These are phyloP conservation scores for Arizona elegans DNA, from an alignment of 2,113 vertebrate genomes.

Conservation along the genomic window DNA sequence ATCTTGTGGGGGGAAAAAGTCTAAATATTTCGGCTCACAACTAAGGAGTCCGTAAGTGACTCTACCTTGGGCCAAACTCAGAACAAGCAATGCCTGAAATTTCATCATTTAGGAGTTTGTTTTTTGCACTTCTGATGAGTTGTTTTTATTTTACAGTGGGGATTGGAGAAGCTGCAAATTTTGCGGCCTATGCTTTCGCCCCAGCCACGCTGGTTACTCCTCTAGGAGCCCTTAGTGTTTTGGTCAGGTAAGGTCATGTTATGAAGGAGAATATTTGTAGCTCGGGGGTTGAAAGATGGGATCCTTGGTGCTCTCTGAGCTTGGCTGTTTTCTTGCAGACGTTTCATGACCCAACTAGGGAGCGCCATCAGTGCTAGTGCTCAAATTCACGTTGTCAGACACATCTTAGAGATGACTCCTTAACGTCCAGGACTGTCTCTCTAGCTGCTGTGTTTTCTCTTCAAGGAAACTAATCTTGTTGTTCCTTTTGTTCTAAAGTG, in stretches of 20 bases:
- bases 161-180: conserved; percentile 81
- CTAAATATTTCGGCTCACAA: not conserved
- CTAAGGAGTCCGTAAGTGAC: not conserved
- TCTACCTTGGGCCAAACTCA: not conserved
- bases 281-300: not conserved
- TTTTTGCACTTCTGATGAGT: not conserved
- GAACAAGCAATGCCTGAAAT: not conserved
- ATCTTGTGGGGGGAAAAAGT: not conserved
- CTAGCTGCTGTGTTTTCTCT: not conserved
- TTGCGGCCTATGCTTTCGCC: conserved; percentile 83
- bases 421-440: not conserved
- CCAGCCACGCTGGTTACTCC: conserved; percentile 84
- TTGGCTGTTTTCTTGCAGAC: not conserved
- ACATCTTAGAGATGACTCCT: not conserved
- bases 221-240: conserved; percentile 80
- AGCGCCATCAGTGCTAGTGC: not conserved
- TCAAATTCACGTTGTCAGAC: conserved; percentile 18
- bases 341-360: no score
- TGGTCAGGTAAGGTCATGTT: conserved; percentile 72
- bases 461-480: not conserved
- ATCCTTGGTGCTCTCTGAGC: not conserved
- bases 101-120: not conserved
- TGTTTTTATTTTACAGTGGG: conserved; percentile 73
- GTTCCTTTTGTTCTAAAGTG: conserved; percentile 60
- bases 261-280: not conserved